Conservation (phyloP, 2,888 invertebrate species). For the Pachymerium ferrugineum region DNA sequence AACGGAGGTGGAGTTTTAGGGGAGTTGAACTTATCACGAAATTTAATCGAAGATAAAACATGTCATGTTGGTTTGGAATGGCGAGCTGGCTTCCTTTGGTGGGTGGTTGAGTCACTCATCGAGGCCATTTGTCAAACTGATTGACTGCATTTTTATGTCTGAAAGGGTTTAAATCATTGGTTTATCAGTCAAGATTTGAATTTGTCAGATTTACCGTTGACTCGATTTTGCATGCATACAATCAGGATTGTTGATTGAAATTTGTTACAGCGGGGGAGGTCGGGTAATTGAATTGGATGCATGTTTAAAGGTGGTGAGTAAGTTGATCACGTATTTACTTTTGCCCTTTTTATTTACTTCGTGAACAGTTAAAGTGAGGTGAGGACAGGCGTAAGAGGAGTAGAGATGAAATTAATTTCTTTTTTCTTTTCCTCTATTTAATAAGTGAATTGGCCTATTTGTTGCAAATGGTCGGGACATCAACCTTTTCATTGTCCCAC, state of each 20-base stretch:
- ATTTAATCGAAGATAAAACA: slow-evolving; percentile 14
- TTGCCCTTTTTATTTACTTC: too few relatives aligned
- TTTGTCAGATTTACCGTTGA: slow-evolving; percentile 3
- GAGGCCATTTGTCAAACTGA: slow-evolving; percentile 25
- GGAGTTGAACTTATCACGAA: background rate
- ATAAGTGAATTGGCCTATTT: slow-evolving; percentile 19
- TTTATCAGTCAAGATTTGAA: slow-evolving; percentile 18
- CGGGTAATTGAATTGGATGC: too few relatives aligned
- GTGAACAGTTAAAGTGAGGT: too few relatives aligned
- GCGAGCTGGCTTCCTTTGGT: slow-evolving; percentile 11
- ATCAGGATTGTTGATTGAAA: too few relatives aligned
- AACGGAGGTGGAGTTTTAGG: background rate
- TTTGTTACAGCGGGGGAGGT: too few relatives aligned
- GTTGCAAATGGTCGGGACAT: slow-evolving; percentile 15
- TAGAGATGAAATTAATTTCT: background rate
- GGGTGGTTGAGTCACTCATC: slow-evolving; percentile 25
- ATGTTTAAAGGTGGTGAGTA: too few relatives aligned
- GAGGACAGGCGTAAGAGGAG: background rate
- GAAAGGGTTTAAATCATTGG: slow-evolving; percentile 9
- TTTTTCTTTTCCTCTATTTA: too few relatives aligned
- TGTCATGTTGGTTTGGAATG: slow-evolving; percentile 7
- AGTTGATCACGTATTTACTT: too few relatives aligned
- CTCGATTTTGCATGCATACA: too few relatives aligned
- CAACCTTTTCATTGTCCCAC: slow-evolving; percentile 24
- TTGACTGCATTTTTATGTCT: slow-evolving; percentile 27